A percentile compares a stretch with the other conserved stretches of the same genome.
Conservation (phyloP, 2,888 invertebrate species). For the Harpalus rufipes region DNA sequence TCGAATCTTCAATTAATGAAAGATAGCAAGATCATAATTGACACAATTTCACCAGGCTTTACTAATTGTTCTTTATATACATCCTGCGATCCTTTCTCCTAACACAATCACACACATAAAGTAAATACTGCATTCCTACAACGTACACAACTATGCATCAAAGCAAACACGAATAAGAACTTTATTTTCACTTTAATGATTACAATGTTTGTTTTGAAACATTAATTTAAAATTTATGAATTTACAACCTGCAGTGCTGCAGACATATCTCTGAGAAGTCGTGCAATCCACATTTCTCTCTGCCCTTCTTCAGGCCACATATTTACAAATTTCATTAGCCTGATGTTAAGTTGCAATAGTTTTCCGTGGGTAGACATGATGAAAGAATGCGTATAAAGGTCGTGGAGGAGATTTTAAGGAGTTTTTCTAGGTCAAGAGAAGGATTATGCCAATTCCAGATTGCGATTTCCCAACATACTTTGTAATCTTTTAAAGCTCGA, state of each 20-base stretch:
- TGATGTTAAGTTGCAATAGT: constrained; percentile 18
- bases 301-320: neutral
- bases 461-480: constrained; percentile 32
- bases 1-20: too few relatives aligned
- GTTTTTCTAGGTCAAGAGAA: constrained; percentile 16
- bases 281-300: neutral
- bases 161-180: too few relatives aligned
- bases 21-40: too few relatives aligned
- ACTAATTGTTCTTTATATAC: too few relatives aligned
- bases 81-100: too few relatives aligned
- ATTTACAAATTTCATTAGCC: constrained; percentile 27
- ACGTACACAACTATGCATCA: too few relatives aligned
- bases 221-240: neutral
- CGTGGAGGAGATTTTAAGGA: constrained; percentile 4
- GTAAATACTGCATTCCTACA: too few relatives aligned
- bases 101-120: too few relatives aligned
- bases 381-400: neutral
- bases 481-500: neutral
- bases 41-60: too few relatives aligned
- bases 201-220: neutral
- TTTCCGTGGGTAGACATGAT: constrained; percentile 8
- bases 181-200: too few relatives aligned
- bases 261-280: neutral
- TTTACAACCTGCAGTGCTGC: neutral
- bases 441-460: constrained; percentile 8